phyloP scores from a whole-genome alignment of 2,888 invertebrate genomes.

The Amiota mariae region DNA sequence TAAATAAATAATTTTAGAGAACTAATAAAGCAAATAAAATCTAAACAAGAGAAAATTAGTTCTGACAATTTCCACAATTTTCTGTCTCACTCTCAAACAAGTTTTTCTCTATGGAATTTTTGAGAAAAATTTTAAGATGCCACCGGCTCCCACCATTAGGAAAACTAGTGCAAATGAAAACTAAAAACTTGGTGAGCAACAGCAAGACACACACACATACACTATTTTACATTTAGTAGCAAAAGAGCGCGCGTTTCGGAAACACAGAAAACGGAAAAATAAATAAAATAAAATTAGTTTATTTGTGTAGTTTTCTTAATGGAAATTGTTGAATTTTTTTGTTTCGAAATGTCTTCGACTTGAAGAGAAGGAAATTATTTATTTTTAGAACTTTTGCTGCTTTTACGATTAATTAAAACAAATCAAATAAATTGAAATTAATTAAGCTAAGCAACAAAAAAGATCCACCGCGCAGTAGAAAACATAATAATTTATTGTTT shows the following conservation, averaged over 20 bases:
- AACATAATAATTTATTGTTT: too few species aligned
- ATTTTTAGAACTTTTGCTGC: conserved; percentile 55
- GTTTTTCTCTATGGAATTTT: too few species aligned
- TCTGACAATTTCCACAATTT: too few species aligned
- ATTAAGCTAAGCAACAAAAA: conserved; percentile 20
- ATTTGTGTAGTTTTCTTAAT: not conserved
- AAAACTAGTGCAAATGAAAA: not conserved
- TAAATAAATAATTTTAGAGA: too few species aligned
- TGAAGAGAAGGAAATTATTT: conserved; percentile 41
- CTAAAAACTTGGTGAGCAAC: conserved; percentile 46
- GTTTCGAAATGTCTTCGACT: conserved; percentile 37
- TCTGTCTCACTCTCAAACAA: too few species aligned
- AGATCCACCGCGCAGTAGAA: conserved; percentile 29
- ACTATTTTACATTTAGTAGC: conserved; percentile 44
- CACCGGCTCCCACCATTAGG: not conserved
- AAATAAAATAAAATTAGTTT: conserved; percentile 27
- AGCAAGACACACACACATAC: not conserved
- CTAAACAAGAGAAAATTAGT: too few species aligned
- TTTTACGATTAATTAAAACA: conserved; percentile 11
- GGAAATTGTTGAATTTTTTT: conserved; percentile 35
- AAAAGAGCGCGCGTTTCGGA: conserved; percentile 42
- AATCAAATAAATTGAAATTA: conserved; percentile 17
- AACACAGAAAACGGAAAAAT: conserved; percentile 37
- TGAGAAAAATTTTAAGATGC: not conserved
- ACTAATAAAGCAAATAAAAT: too few species aligned